Evolutionary conservation across 30 jellyfish, hydroid and myxozoan genomes (phyloP).

Genomic region (Aurelia coerulea): DNA sequence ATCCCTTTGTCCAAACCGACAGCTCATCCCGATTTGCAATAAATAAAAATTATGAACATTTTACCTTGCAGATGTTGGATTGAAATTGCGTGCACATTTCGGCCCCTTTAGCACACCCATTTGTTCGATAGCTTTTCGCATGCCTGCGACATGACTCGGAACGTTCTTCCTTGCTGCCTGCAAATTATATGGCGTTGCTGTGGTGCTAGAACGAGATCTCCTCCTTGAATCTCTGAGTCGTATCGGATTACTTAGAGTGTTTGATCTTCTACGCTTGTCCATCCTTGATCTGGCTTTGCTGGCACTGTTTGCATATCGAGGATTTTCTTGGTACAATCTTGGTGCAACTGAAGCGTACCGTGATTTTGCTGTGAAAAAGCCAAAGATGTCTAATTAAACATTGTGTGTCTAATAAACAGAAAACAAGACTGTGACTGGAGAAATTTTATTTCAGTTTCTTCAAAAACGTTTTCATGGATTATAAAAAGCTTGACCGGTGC

Average conservation of each 20-base stretch:
- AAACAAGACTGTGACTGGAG: no score
- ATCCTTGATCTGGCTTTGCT: conserved; percentile 20
- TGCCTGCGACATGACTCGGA: conserved; percentile 29
- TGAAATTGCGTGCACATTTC: conserved; percentile 15
- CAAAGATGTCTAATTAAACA: no score
- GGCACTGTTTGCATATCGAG: conserved; percentile 48
- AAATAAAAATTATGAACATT: no score
- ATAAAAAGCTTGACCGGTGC: no score
- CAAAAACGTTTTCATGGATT: no score
- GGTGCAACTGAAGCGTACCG: conserved; percentile 48
- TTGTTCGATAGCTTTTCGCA: conserved; percentile 42
- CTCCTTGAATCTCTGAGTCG: conserved; percentile 52
- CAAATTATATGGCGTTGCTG: conserved; percentile 30
- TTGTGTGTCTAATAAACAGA: no score
- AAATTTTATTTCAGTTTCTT: no score
- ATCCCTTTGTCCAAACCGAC: no score
- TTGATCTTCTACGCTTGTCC: conserved; percentile 25
- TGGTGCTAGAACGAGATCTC: conserved; percentile 31
- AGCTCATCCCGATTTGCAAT: no score
- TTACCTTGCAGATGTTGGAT: conserved; percentile 38
- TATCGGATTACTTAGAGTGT: conserved; percentile 53
- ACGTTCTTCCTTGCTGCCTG: conserved; percentile 18
- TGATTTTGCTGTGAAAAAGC: conserved; percentile 32
- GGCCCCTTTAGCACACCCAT: conserved; percentile 32
- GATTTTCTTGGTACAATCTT: conserved; percentile 53